Base-by-base conservation (phyloP, 2,888 invertebrate genomes). In the Acleris laterana region DNA sequence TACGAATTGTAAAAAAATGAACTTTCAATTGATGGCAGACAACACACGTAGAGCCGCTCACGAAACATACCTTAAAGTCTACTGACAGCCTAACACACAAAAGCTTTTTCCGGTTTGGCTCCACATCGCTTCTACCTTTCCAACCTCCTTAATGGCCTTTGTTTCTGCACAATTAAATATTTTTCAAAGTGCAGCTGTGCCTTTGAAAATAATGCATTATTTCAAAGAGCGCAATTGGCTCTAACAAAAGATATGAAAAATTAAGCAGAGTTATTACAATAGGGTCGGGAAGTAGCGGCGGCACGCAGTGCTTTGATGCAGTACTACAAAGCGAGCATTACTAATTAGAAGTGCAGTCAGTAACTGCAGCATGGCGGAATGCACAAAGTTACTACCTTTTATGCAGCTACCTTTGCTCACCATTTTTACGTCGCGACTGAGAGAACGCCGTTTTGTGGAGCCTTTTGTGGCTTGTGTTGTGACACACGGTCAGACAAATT, bases 291-390 rank as follows among this genome's bases (percentile, higher is more conserved):
- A 57, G 20, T 11, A 63, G 63, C 52, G 52, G 52, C 52, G 62
- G 56, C 38, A 62, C 61, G 61, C 61, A 66, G 57, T 46, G 61
- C 67, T 67, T 67, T 67, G 57, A 62, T 61, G 65, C 56, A 50
- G 61, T 25, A 48, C 46, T 17, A 61, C 61, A 66, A 66, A 62
- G 66, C 67, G 62, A 69, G 70, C 71, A 72, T 72, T 75, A 79
- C 84, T 86, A 87, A 87, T 87, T 87, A 86, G 80, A 77, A 83
- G 81, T 76, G 77, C 74, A 69, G 71, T 22, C 73, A 69, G 71
- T 32, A 59, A 63, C 60, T 60, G 67, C 67, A 69, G 59, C 48
- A 56, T 56, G 60, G 61, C 53, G 62, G 67, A 69, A 72, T 72
- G 77, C 77, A 77, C 77, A 80, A 80, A 82, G 80, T 82, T 76